Conservation (phyloP, 2,113 vertebrate genomes). For the Dryoscopus gambensis region DNA sequence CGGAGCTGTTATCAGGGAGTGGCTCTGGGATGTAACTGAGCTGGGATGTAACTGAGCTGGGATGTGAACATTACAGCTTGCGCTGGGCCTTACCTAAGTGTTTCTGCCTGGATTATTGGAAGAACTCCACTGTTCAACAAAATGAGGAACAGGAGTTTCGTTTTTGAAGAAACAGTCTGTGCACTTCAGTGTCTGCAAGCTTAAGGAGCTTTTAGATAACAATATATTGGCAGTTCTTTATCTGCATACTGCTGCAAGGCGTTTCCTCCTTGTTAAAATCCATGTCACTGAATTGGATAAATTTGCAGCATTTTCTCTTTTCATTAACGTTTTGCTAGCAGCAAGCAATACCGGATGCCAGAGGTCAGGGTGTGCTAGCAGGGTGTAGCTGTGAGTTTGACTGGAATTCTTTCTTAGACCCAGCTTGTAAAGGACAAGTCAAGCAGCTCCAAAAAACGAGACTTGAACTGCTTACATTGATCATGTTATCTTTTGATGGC, state of each 20-base stretch:
- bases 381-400: slow-evolving; percentile 6
- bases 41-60: background rate
- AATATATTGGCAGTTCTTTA: background rate
- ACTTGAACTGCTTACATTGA: background rate
- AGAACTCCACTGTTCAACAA: background rate
- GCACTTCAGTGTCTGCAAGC: background rate
- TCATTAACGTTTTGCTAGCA: slow-evolving; percentile 47
- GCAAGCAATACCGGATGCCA: slow-evolving; percentile 4
- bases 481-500: background rate
- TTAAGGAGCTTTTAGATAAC: background rate
- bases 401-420: slow-evolving; percentile 37
- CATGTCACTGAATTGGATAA: background rate
- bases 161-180: background rate
- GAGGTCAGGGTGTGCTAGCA: slow-evolving; percentile 29
- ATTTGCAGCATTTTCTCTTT: background rate
- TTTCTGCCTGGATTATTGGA: background rate
- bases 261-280: slow-evolving; percentile 21
- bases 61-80: background rate
- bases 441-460: background rate
- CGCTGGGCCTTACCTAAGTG: background rate
- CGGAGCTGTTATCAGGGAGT: background rate
- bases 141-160: background rate
- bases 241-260: background rate
- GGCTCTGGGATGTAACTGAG: background rate
- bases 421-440: slow-evolving; percentile 39